These are phyloP conservation scores for Callithrix jacchus DNA, from an alignment of 2,113 vertebrate species.

Conservation along the genomic window DNA sequence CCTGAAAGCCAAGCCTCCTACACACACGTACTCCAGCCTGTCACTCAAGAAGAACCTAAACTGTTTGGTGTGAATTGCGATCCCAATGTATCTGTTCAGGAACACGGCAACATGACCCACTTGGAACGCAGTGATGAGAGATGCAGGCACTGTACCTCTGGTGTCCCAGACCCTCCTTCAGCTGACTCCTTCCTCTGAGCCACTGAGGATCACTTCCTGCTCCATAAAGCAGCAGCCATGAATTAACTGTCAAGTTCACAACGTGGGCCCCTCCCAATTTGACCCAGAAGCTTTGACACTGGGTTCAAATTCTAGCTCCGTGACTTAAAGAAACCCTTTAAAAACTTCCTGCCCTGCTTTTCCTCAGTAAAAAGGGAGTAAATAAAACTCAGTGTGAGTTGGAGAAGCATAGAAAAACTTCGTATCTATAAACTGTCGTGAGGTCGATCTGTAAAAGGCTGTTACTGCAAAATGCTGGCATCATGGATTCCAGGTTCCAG, in stretches of 20 bases:
- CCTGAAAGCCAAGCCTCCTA: background rate
- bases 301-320: constrained; percentile 1
- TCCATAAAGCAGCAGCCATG: background rate
- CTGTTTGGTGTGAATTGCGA: background rate
- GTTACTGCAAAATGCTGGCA: constrained; percentile 13
- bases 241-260: background rate
- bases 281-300: background rate
- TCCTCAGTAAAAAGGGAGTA: background rate
- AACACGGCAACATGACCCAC: background rate
- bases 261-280: background rate
- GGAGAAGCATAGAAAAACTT: background rate
- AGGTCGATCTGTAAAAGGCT: constrained; percentile 15
- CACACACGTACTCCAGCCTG: background rate
- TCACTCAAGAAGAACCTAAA: background rate
- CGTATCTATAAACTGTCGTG: background rate
- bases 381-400: constrained; percentile 13
- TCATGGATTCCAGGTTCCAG: background rate
- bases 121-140: background rate
- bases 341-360: background rate
- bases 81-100: background rate
- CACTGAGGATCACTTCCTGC: background rate
- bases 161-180: background rate
- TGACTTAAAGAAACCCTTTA: background rate
- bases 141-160: background rate
- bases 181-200: background rate